Evolutionary conservation across 2,113 vertebrate species (phyloP).

Genomic region (Rhinoderma darwinii): DNA sequence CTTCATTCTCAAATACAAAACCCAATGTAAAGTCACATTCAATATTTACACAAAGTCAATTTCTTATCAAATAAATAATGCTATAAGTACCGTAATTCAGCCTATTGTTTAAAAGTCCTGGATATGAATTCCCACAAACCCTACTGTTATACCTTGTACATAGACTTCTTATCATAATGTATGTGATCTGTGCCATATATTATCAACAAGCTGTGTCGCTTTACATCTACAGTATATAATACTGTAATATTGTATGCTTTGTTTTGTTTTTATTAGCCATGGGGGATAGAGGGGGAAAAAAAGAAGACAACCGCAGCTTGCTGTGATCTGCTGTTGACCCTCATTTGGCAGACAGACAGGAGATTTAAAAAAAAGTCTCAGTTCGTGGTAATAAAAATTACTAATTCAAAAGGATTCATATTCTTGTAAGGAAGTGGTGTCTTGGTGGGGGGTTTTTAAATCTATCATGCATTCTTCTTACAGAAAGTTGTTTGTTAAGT

Average conservation of each 20-base stretch:
- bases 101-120: neutral
- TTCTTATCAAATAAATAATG: neutral
- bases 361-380: slow-evolving; percentile 44
- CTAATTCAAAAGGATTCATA: slow-evolving; percentile 32
- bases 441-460: neutral
- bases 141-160: neutral
- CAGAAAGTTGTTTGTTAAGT: neutral
- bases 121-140: neutral
- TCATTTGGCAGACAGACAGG: slow-evolving; percentile 42
- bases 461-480: neutral
- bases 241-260: slow-evolving; percentile 17
- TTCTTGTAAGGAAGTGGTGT: slow-evolving; percentile 31
- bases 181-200: neutral
- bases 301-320: slow-evolving; percentile 24
- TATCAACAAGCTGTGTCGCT: neutral
- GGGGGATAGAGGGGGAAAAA: neutral
- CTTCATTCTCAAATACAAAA: neutral
- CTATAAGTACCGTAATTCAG: neutral
- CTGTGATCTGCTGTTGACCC: slow-evolving; percentile 45
- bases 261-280: slow-evolving; percentile 9
- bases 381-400: slow-evolving; percentile 45
- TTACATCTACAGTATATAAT: neutral
- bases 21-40: neutral
- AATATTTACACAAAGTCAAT: neutral
- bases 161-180: neutral